These are phyloP conservation scores for Leptopterna dolabrata DNA, from an alignment of 2,888 invertebrate genomes.

Conservation along the genomic window DNA sequence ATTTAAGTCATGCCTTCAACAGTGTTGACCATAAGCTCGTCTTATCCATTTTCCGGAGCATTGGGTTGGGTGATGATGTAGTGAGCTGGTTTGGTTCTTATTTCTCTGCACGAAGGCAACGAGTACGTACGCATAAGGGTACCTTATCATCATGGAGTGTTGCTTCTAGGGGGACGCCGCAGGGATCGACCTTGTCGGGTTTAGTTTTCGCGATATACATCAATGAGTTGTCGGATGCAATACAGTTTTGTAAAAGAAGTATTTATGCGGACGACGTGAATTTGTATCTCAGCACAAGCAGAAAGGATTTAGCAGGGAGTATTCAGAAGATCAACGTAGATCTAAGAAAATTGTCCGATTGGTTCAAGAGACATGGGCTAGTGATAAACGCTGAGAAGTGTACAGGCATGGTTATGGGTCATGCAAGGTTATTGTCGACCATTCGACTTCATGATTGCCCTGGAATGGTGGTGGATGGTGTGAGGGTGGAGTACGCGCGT, in stretches of 20 bases:
- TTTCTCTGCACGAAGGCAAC: not conserved
- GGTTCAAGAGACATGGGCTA: not conserved
- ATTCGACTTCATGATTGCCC: not conserved
- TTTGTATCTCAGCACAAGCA: not conserved
- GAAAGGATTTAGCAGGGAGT: not conserved
- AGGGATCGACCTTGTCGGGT: not conserved
- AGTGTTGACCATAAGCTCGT: not conserved
- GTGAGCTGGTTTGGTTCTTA: not conserved
- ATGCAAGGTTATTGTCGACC: not conserved
- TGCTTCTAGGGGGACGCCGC: not conserved
- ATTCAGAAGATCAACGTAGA: not conserved
- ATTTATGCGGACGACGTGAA: conserved; percentile 6
- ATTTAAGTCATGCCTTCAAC: conserved; percentile 23
- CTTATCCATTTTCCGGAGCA: not conserved
- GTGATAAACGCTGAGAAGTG: conserved; percentile 3
- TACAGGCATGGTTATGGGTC: not conserved
- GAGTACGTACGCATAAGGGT: not conserved
- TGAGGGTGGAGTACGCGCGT: not conserved
- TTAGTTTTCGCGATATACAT: not conserved
- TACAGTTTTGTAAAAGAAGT: not conserved
- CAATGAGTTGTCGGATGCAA: not conserved
- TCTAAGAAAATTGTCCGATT: not conserved
- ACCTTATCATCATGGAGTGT: not conserved
- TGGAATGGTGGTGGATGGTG: not conserved
- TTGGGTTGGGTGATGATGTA: not conserved